These are phyloP conservation scores for Etheostoma spectabile DNA, from an alignment of 2,113 vertebrate species.

Conservation along the genomic window DNA sequence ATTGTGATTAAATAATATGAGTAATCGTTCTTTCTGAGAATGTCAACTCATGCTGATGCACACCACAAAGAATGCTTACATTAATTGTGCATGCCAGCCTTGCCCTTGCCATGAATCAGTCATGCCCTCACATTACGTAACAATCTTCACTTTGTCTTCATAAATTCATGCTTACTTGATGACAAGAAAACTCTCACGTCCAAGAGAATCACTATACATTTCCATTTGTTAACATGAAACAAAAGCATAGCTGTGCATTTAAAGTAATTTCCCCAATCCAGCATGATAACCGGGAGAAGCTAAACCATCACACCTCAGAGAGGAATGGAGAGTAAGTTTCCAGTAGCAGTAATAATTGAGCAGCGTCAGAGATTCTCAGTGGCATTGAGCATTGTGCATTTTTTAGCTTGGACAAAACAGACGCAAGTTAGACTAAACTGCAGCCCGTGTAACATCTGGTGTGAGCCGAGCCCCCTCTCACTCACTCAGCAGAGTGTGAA, in stretches of 20 bases:
- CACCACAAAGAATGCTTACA: slow-evolving; percentile 2
- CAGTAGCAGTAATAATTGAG: slow-evolving; percentile 55
- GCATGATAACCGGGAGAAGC: slow-evolving; percentile 14
- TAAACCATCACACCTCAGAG: slow-evolving; percentile 17
- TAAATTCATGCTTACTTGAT: slow-evolving; percentile 50
- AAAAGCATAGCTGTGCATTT: slow-evolving; percentile 2
- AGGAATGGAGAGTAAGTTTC: slow-evolving; percentile 40
- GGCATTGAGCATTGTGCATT: slow-evolving; percentile 54
- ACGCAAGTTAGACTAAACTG: slow-evolving; percentile 50
- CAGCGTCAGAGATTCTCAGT: slow-evolving; percentile 42
- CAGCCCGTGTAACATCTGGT: slow-evolving; percentile 63
- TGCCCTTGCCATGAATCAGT: slow-evolving; percentile 58
- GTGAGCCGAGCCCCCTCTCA: slow-evolving; percentile 45
- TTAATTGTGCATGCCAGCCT: slow-evolving; percentile 50
- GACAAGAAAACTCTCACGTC: slow-evolving; percentile 37
- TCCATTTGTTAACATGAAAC: slow-evolving; percentile 29
- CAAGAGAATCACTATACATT: slow-evolving; percentile 29
- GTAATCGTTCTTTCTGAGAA: slow-evolving; percentile 6
- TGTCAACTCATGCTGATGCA: not conserved
- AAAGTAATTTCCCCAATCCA: slow-evolving; percentile 28
- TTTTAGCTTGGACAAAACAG: slow-evolving; percentile 63
- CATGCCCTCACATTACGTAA: slow-evolving; percentile 50
- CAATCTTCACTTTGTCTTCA: slow-evolving; percentile 52
- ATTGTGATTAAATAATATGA: slow-evolving; percentile 26
- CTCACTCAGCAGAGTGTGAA: slow-evolving; percentile 63